Percentiles rank a stretch among this genome's conserved stretches.
Evolutionary conservation across 2,888 invertebrate genomes (phyloP).

Genomic region (Cynaeus angustus): DNA sequence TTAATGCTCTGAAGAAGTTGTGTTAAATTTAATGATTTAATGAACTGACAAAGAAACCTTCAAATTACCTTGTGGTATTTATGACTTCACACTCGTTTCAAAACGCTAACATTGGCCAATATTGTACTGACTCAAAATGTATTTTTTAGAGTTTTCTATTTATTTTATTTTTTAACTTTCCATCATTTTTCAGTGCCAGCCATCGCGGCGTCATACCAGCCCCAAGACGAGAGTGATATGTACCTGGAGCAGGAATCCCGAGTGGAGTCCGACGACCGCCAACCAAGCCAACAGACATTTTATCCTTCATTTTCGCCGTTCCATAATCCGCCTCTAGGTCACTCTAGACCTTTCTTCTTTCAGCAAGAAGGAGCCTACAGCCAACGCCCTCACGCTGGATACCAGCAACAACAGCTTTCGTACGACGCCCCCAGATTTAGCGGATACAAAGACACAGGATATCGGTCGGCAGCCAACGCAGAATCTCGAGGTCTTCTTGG

Average conservation of each 20-base stretch:
- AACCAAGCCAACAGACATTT: constrained; percentile 74
- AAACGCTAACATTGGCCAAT: too few species aligned
- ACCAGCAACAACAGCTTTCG: constrained; percentile 64
- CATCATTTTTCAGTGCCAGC: not conserved
- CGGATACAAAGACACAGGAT: constrained; percentile 64
- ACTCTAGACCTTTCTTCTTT: constrained; percentile 77
- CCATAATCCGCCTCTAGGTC: constrained; percentile 76
- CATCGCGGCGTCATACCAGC: not conserved
- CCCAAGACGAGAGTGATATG: constrained; percentile 24
- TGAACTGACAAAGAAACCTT: not conserved
- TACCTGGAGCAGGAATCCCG: constrained; percentile 45
- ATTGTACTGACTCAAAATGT: too few species aligned
- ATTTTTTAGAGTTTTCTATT: too few species aligned
- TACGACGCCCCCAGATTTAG: constrained; percentile 67
- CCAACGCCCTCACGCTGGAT: constrained; percentile 73
- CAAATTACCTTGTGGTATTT: not conserved
- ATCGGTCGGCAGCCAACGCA: constrained; percentile 49
- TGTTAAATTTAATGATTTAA: constrained; percentile 5
- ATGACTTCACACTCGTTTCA: too few species aligned
- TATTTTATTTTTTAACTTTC: not conserved
- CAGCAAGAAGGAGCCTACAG: constrained; percentile 78
- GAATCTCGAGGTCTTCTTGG: constrained; percentile 78
- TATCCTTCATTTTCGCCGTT: constrained; percentile 80
- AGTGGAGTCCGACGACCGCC: constrained; percentile 51
- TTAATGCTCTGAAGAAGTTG: constrained; percentile 7